phyloP scores from a whole-genome alignment of 2,888 invertebrate species.

The Fragum sueziense region DNA sequence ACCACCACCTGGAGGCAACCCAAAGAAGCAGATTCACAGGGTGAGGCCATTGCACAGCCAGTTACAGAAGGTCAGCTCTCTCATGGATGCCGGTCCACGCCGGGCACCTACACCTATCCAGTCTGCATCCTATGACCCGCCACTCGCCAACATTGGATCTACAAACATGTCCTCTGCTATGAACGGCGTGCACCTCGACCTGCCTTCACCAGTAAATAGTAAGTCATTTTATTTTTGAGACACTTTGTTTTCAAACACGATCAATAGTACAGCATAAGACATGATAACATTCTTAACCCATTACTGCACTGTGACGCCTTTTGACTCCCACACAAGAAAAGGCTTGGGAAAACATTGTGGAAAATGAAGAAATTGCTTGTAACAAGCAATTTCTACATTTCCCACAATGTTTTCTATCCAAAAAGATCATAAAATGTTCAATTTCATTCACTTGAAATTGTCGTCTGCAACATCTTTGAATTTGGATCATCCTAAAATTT shows the following conservation, averaged over 20 bases:
- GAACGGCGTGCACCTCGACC: conserved; percentile 8
- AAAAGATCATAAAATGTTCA: too few species aligned
- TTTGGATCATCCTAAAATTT: too few species aligned
- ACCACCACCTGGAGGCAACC: neutral
- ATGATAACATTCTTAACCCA: too few species aligned
- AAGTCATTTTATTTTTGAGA: too few species aligned
- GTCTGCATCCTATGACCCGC: conserved; percentile 17
- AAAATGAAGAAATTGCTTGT: neutral
- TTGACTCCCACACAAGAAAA: too few species aligned
- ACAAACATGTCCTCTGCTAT: neutral
- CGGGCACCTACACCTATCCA: conserved; percentile 15
- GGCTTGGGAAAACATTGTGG: neutral
- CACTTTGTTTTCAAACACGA: too few species aligned
- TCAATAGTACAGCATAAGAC: too few species aligned
- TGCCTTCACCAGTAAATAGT: conserved; percentile 17
- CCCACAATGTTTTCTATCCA: too few species aligned
- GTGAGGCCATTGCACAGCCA: conserved; percentile 13
- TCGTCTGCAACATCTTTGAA: too few species aligned
- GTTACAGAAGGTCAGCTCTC: conserved; percentile 13
- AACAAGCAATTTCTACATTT: neutral
- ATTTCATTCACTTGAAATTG: too few species aligned
- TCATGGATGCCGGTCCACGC: conserved; percentile 15
- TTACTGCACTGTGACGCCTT: too few species aligned
- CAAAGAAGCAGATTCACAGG: conserved; percentile 18
- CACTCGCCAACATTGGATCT: neutral